Conservation (phyloP, 2,113 vertebrate genomes). For the Bungarus multicinctus region DNA sequence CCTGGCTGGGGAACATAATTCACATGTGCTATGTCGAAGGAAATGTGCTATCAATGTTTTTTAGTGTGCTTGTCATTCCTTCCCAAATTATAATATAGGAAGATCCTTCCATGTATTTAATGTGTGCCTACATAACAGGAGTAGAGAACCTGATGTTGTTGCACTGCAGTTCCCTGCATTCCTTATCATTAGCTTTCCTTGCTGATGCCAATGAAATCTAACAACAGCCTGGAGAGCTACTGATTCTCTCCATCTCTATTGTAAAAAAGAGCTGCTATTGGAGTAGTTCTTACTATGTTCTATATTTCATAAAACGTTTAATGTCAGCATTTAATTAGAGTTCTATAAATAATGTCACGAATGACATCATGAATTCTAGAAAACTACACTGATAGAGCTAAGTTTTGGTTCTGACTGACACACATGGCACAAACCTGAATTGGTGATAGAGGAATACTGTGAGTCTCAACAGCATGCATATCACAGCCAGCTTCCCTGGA, state of each 20-base stretch:
- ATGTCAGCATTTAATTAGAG: neutral
- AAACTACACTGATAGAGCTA: accelerated
- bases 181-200: neutral
- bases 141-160: neutral
- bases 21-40: neutral
- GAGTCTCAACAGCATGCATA: neutral
- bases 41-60: neutral
- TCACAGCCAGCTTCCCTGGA: neutral
- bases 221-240: neutral
- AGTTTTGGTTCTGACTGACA: neutral
- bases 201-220: neutral
- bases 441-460: neutral
- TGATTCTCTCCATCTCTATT: neutral
- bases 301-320: neutral
- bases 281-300: constrained; percentile 15
- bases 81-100: neutral
- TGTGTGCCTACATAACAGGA: neutral
- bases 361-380: neutral
- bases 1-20: neutral
- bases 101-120: neutral
- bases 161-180: neutral
- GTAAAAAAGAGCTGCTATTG: neutral
- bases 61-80: constrained; percentile 2
- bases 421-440: neutral
- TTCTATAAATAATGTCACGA: neutral